phyloP scores from a whole-genome alignment of 2,797 vertebrate species.

The Sitta carolinensis region DNA sequence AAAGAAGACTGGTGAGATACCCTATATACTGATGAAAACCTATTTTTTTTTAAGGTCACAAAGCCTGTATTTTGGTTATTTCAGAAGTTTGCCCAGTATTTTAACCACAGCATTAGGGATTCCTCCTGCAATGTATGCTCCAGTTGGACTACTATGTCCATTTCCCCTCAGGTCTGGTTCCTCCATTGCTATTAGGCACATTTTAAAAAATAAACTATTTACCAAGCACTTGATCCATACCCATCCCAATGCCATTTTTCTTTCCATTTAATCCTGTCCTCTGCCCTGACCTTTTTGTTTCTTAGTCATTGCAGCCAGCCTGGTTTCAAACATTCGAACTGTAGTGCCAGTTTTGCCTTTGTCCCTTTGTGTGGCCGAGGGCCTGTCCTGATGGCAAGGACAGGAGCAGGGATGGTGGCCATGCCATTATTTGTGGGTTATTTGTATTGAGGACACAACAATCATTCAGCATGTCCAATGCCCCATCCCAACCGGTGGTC shows the following conservation, averaged over 20 bases:
- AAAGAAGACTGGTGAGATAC: background rate
- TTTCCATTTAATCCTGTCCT: background rate
- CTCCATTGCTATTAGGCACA: background rate
- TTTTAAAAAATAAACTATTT: background rate
- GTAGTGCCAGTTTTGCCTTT: background rate
- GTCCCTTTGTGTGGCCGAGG: background rate
- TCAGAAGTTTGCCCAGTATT: background rate
- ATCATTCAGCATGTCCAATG: accelerated
- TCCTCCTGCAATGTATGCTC: background rate
- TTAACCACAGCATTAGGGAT: background rate
- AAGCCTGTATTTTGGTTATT: background rate
- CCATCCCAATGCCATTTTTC: background rate
- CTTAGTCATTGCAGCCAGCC: background rate
- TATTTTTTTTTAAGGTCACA: background rate
- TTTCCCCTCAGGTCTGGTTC: background rate
- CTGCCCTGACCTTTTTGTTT: background rate
- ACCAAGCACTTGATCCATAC: background rate
- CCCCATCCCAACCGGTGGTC: background rate
- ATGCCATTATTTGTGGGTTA: background rate
- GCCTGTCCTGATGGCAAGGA: background rate
- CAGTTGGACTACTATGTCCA: accelerated
- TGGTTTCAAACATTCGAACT: background rate
- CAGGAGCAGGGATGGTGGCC: background rate
- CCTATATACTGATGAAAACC: background rate
- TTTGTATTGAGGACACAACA: background rate